Conservation (phyloP, 2,888 invertebrate species). For the Polydesmus complanatus region DNA sequence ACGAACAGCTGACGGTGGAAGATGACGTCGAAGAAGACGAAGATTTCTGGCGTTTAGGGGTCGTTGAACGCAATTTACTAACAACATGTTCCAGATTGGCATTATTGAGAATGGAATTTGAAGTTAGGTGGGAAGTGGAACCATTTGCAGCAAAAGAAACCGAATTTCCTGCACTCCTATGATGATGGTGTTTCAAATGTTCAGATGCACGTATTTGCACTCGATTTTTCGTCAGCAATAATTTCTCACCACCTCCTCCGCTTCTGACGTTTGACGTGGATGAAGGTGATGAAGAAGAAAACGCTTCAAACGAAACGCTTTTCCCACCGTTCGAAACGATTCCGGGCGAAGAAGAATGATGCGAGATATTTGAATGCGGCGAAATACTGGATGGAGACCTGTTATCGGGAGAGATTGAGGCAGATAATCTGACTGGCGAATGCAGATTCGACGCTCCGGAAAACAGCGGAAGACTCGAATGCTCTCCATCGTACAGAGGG, state of each 20-base stretch:
- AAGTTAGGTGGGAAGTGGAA: not conserved
- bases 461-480: not conserved
- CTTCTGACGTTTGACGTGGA: not conserved
- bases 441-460: not conserved
- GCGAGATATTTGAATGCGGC: not conserved
- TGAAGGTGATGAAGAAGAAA: not conserved
- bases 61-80: not conserved
- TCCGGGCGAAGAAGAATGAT: not conserved
- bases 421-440: not conserved
- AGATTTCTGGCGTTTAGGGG: not conserved
- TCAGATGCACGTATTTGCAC: slow-evolving; percentile 41
- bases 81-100: not conserved
- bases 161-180: not conserved
- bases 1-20: not conserved
- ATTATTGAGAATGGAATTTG: not conserved
- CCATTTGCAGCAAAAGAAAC: not conserved
- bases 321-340: not conserved
- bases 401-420: not conserved
- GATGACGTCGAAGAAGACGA: not conserved
- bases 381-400: not conserved
- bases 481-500: not conserved
- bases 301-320: not conserved
- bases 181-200: not conserved
- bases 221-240: slow-evolving; percentile 48
- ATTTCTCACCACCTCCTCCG: slow-evolving; percentile 35